Evolutionary conservation across 2,797 vertebrate genomes (phyloP), one percentile per base, ranked within the genome.

Genomic region (Pangasius macronema): DNA sequence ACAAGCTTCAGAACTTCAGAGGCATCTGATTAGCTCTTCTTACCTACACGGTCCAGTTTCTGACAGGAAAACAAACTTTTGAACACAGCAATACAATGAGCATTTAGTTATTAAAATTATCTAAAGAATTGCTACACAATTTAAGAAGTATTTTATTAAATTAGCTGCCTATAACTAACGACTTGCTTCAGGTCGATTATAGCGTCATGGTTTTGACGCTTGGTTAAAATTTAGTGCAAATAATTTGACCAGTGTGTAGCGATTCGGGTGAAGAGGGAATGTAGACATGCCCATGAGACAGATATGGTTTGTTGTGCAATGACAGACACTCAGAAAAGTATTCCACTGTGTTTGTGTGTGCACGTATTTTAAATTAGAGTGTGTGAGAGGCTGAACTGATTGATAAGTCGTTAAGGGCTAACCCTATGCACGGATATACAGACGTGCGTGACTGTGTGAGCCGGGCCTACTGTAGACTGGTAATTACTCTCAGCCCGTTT

Each of bases 401-500:
- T 39, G 30, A 67, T 67, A 59, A 0, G 46, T 51, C 27, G 27
- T 76, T 76, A 53, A 57, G 3, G 24, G 8, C 79, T 13, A 49
- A n/a, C 14, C 59, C 39, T 57, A 14, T 61, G 8, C 39, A 8
- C 83, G 46, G 63, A 76, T 63, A 27, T 76, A 83, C 67, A 57
- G 59, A 46, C 46, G 42, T 82, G 83, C 67, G 87, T 85, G 87
- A 89, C 87, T 83, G 33, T 42, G 27, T 5, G 20, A 36, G 75
- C 84, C 77, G 46, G 76, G 53, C 75, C 53, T 65, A 27, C 84
- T 85, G 67, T 70, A 65, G 73, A 86, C 63, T n/a, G 72, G 61
- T 86, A 88, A 89, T 90, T 91, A 86, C 73, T 65, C 85, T 84
- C 82, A 76, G 68, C 33, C 85, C 1, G 30, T 27, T 42, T 55